phyloP scores from a whole-genome alignment of 2,113 vertebrate species.

The Cairina moschata region DNA sequence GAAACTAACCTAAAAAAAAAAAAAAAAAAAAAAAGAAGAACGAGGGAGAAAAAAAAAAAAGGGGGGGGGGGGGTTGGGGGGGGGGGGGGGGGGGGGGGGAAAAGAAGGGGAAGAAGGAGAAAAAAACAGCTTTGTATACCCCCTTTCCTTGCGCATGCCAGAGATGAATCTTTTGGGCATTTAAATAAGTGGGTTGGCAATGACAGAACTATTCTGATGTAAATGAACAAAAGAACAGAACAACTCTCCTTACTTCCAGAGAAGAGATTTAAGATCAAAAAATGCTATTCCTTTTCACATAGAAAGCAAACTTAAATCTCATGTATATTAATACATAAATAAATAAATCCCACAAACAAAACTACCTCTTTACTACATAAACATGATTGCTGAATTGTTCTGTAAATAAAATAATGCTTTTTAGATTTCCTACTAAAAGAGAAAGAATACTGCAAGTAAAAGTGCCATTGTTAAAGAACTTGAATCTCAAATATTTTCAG shows the following conservation, averaged over 20 bases:
- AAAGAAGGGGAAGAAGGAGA: fast-evolving
- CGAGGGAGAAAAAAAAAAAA: no score
- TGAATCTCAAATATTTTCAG: no score
- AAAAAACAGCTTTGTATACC: fast-evolving
- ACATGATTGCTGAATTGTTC: background rate
- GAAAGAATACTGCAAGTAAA: background rate
- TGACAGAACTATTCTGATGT: background rate
- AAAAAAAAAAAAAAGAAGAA: no score
- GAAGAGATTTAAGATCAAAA: background rate
- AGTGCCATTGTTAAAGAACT: no score
- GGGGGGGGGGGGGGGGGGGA: no score
- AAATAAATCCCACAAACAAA: background rate
- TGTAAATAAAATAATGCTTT: background rate
- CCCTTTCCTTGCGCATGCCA: background rate
- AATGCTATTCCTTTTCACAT: background rate
- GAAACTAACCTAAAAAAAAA: background rate
- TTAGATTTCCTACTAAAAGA: background rate
- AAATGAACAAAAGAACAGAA: background rate
- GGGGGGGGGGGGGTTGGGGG: no score
- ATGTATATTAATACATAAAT: background rate
- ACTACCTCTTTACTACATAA: background rate
- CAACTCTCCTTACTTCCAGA: background rate
- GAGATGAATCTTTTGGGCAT: background rate
- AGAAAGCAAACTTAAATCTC: background rate
- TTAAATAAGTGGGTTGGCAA: background rate